phyloP scores from a whole-genome alignment of 2,888 invertebrate genomes.

The Ditylenchus weischeri region DNA sequence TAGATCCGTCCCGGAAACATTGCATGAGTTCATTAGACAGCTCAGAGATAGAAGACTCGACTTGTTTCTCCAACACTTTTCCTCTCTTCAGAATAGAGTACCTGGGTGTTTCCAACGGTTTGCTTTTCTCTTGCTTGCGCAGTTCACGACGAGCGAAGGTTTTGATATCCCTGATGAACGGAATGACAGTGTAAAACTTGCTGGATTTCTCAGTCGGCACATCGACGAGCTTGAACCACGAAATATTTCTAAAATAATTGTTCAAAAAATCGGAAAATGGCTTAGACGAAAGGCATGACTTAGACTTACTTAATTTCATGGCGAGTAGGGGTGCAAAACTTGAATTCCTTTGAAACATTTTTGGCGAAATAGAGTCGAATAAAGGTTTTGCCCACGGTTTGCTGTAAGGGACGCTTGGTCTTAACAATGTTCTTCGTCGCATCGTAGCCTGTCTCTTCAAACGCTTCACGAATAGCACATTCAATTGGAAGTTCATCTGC shows the following conservation, averaged over 20 bases:
- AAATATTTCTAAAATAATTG: conserved; percentile 44
- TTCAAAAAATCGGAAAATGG: not conserved
- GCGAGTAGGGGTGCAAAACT: conserved; percentile 71
- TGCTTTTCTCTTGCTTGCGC: conserved; percentile 9
- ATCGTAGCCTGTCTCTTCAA: conserved; percentile 95
- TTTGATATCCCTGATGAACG: conserved; percentile 47
- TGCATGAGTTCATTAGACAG: too few species aligned
- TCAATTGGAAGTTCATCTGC: conserved; percentile 85
- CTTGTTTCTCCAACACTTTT: not conserved
- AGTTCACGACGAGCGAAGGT: conserved; percentile 27
- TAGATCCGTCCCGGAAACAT: too few species aligned
- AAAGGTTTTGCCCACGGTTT: conserved; percentile 82
- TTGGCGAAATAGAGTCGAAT: conserved; percentile 83
- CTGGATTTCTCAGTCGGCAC: conserved; percentile 45
- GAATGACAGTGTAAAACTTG: conserved; percentile 50
- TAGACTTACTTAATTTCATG: conserved; percentile 74
- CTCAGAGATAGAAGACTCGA: too few species aligned
- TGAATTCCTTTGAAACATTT: conserved; percentile 76
- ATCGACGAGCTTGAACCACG: conserved; percentile 74
- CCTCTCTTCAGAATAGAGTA: conserved; percentile 20
- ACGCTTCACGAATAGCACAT: conserved; percentile 90
- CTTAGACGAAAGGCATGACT: not conserved
- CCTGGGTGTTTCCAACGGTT: conserved; percentile 7
- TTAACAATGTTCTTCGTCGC: conserved; percentile 65
- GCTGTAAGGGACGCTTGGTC: conserved; percentile 54